Conservation (phyloP, 2,888 invertebrate genomes). For the Tenthredo amoena region DNA sequence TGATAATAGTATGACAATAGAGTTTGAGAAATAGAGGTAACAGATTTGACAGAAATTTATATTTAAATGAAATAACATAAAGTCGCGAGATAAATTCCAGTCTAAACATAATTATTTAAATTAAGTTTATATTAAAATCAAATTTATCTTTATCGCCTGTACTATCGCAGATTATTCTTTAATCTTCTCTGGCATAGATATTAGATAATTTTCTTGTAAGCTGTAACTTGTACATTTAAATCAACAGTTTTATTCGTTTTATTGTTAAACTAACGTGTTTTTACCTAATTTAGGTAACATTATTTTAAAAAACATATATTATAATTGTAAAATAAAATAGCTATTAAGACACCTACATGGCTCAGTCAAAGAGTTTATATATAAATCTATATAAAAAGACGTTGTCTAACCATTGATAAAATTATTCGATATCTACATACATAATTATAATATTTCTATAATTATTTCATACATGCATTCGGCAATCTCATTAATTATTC, state of each 20-base stretch:
- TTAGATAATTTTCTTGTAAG: not conserved
- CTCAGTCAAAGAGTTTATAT: conserved; percentile 13
- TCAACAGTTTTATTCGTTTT: conserved; percentile 31
- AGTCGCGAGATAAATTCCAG: not conserved
- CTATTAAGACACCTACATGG: conserved; percentile 16
- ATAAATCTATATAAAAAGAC: not conserved
- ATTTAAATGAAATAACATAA: not conserved
- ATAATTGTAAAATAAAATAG: conserved; percentile 36
- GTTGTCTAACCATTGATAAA: not conserved
- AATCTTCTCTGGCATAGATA: not conserved
- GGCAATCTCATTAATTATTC: conserved; percentile 39
- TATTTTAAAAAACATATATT: conserved; percentile 12
- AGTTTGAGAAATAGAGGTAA: not conserved
- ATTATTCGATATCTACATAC: not conserved
- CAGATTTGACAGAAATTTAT: not conserved
- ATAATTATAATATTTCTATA: not conserved
- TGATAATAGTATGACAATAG: not conserved
- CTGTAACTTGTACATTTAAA: conserved; percentile 44
- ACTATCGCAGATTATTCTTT: not conserved
- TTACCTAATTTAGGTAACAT: conserved; percentile 35
- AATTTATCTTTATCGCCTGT: not conserved
- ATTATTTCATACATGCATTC: conserved; percentile 21
- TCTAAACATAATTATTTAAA: conserved; percentile 7
- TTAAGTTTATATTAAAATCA: not conserved
- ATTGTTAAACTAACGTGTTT: conserved; percentile 33